Conservation (phyloP, 2,113 vertebrate genomes). For the Rhinoderma darwinii region DNA sequence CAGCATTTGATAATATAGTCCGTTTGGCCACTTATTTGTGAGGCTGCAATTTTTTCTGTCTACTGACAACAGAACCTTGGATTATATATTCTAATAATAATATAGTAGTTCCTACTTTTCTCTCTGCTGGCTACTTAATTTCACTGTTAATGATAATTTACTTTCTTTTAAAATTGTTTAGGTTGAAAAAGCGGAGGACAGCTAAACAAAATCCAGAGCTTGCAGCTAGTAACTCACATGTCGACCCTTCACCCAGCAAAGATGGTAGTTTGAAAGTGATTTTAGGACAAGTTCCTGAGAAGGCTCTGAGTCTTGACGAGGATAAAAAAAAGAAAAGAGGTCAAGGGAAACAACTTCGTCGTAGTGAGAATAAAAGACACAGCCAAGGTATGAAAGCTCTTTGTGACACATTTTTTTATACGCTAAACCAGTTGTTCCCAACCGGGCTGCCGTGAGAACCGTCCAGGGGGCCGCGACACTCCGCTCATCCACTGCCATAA, state of each 20-base stretch:
- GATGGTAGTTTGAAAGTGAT: constrained; percentile 69
- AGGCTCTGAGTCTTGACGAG: constrained; percentile 63
- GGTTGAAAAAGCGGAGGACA: constrained; percentile 80
- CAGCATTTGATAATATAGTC: no score
- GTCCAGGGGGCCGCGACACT: no score
- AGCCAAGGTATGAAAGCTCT: constrained; percentile 71
- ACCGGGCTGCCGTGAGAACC: no score
- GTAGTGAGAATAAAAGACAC: constrained; percentile 79
- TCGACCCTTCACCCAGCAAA: constrained; percentile 66
- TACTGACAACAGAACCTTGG: no score
- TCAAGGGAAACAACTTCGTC: constrained; percentile 77
- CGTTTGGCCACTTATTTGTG: no score
- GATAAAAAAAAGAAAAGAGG: constrained; percentile 78
- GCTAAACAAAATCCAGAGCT: constrained; percentile 74
- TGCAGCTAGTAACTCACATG: constrained; percentile 63
- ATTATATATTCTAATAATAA: no score
- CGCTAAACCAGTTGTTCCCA: no score
- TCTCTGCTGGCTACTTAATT: background rate
- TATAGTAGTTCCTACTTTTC: background rate
- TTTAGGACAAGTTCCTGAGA: constrained; percentile 70
- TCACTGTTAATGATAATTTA: background rate
- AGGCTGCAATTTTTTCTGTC: no score
- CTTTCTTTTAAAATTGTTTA: constrained; percentile 56
- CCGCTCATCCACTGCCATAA: no score
- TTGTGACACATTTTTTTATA: background rate